Conservation (phyloP, 2,113 vertebrate species). For the Scolopax mira region DNA sequence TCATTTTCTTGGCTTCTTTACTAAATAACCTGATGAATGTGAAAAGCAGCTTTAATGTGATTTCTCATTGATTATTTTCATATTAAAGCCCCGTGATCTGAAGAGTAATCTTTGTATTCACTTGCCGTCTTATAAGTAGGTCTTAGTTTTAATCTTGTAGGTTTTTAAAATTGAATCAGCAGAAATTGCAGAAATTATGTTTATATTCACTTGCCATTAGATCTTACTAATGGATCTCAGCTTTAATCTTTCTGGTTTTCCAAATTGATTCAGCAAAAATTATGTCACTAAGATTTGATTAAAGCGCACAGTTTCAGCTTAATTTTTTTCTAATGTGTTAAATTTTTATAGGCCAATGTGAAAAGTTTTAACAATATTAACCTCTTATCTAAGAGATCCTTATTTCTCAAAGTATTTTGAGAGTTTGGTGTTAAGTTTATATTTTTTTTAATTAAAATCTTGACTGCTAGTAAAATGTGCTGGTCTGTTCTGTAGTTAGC, state of each 20-base stretch:
- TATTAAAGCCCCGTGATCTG: background rate
- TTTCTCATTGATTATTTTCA: constrained; percentile 18
- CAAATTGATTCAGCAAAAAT: constrained; percentile 20
- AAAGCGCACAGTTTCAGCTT: background rate
- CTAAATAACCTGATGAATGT: background rate
- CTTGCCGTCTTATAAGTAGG: background rate
- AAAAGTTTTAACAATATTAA: background rate
- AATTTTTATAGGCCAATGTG: background rate
- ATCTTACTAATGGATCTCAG: constrained; percentile 26
- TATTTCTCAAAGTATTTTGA: background rate
- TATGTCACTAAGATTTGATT: constrained; percentile 23
- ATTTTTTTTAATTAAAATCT: background rate
- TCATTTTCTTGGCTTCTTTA: constrained; percentile 18
- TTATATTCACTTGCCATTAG: constrained; percentile 8
- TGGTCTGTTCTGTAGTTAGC: background rate
- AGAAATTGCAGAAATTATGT: constrained; percentile 29
- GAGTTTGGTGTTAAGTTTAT: background rate
- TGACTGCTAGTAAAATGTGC: background rate
- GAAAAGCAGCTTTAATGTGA: constrained; percentile 23
- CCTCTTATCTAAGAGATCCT: background rate
- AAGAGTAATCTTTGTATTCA: background rate
- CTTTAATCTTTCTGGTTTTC: constrained; percentile 37
- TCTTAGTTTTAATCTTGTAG: constrained; percentile 34
- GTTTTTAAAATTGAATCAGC: constrained; percentile 38
- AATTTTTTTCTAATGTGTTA: background rate